phyloP scores from a whole-genome alignment of 2,113 vertebrate genomes.

The Nyctibius bracteatus region DNA sequence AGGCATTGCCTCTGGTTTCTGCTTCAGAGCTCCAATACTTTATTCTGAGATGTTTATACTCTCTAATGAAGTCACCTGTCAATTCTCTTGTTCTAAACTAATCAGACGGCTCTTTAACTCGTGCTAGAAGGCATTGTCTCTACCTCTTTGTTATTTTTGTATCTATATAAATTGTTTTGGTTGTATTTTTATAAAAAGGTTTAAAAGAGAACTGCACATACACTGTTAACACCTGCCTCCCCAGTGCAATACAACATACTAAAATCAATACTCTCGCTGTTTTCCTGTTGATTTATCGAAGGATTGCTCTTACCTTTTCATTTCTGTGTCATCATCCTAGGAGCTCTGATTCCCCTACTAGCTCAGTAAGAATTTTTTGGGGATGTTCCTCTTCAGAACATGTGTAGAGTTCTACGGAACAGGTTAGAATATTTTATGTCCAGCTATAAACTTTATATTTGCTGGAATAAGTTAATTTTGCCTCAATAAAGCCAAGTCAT shows the following conservation, averaged over 20 bases:
- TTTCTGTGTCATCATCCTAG: neutral
- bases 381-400: neutral
- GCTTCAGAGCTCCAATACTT: neutral
- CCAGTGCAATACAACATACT: neutral
- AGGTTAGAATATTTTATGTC: neutral
- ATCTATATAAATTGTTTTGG: neutral
- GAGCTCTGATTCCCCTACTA: neutral
- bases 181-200: neutral
- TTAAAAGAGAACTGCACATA: neutral
- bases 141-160: neutral
- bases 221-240: neutral
- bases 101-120: neutral
- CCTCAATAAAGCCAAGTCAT: neutral
- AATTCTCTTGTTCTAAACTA: neutral
- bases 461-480: neutral
- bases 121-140: neutral
- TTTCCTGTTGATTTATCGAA: neutral
- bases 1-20: conserved; percentile 34
- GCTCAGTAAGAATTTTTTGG: neutral
- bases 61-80: conserved; percentile 44
- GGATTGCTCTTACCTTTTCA: neutral
- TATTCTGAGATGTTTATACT: neutral
- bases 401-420: neutral
- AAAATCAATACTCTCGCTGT: neutral
- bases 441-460: neutral